Evolutionary conservation across 2,888 invertebrate species (phyloP).

Genomic region (Pachymerium ferrugineum): DNA sequence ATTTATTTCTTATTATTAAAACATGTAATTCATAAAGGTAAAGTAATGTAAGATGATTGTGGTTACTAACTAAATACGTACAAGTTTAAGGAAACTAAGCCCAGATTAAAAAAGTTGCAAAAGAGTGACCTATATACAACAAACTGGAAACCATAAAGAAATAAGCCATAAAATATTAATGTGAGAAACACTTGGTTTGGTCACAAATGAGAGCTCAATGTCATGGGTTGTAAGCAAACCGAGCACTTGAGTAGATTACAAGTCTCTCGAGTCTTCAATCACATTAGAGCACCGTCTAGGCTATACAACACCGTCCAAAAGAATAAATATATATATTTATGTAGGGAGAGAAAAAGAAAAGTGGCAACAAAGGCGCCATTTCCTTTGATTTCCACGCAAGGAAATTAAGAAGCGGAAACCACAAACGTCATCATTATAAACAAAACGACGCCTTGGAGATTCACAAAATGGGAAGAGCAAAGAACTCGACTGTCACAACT

Average conservation of each 20-base stretch:
- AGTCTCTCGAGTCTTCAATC: conserved; percentile 23
- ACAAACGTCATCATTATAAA: conserved; percentile 27
- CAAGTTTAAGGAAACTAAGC: no score
- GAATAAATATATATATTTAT: conserved; percentile 19
- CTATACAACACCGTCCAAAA: conserved; percentile 1
- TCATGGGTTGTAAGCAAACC: conserved; percentile 19
- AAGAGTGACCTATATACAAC: no score
- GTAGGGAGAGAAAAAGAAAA: conserved; percentile 5
- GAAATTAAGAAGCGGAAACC: conserved; percentile 25
- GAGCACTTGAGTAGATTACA: conserved; percentile 20
- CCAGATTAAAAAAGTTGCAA: no score
- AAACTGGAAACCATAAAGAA: not conserved
- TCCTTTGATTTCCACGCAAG: conserved; percentile 21
- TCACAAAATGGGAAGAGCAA: conserved; percentile 8
- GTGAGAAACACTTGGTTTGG: conserved; percentile 15
- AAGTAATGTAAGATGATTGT: no score
- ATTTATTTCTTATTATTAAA: no score
- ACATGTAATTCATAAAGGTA: no score
- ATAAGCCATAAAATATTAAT: conserved; percentile 19
- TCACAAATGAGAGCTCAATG: conserved; percentile 22
- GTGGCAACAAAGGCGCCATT: conserved; percentile 23
- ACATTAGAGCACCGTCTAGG: not conserved
- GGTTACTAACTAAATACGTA: no score
- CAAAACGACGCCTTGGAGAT: conserved; percentile 25
- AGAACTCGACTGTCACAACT: conserved; percentile 14